Percentiles rank a stretch among this genome's conserved stretches.
Conservation (phyloP, 2,888 invertebrate genomes). For the Crossocerus cetratus region DNA sequence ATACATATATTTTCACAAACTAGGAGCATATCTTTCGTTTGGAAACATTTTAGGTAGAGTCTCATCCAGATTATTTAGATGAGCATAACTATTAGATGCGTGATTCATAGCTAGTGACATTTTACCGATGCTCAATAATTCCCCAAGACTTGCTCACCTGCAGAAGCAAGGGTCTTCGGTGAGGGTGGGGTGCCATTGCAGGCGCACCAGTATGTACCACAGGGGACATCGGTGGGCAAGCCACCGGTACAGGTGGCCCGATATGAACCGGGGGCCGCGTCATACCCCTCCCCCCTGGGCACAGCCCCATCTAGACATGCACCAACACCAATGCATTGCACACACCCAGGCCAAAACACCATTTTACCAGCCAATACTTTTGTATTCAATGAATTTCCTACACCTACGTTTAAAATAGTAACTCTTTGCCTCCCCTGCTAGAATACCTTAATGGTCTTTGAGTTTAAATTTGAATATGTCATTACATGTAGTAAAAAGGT, state of each 20-base stretch:
- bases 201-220: slow-evolving; percentile 74
- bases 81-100: too few species aligned
- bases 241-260: slow-evolving; percentile 74
- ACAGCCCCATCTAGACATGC: slow-evolving; percentile 77
- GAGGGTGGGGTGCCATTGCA: slow-evolving; percentile 79
- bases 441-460: not conserved
- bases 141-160: slow-evolving; percentile 84
- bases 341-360: slow-evolving; percentile 76
- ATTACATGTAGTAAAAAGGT: too few species aligned
- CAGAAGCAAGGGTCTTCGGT: slow-evolving; percentile 88
- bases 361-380: slow-evolving; percentile 71
- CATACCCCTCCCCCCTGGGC: slow-evolving; percentile 76
- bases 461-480: too few species aligned
- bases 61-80: too few species aligned
- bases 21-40: too few species aligned
- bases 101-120: slow-evolving; percentile 32
- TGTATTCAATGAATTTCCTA: slow-evolving; percentile 62
- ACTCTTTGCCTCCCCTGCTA: slow-evolving; percentile 35
- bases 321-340: slow-evolving; percentile 78
- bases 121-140: slow-evolving; percentile 59
- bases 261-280: slow-evolving; percentile 75
- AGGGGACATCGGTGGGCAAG: slow-evolving; percentile 73
- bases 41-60: too few species aligned
- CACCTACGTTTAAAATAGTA: slow-evolving; percentile 55
- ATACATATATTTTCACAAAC: not conserved